Evolutionary conservation across 2,113 vertebrate genomes (phyloP), one percentile per base, ranked within the genome.

Genomic region (Verasper variegatus): DNA sequence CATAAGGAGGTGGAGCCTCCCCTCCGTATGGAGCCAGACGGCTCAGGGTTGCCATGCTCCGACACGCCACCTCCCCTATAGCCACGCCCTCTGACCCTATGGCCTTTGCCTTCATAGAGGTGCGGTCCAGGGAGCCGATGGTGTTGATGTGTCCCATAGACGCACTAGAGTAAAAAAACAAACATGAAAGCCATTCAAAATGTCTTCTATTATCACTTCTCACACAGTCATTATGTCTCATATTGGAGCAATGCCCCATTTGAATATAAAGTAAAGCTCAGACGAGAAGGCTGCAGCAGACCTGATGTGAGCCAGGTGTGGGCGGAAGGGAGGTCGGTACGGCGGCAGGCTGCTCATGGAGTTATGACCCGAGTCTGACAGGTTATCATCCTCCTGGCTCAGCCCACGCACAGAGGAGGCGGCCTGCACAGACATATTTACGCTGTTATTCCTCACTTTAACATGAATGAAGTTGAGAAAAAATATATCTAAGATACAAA

Each of bases 111-210:
- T 75, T 88, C 42, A 95, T 81, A 5, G 95, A 90, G 4, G 91
- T 92, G 60, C 96, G 95, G 72, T 98, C 97, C 92, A 97, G 88
- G 21, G 97, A 98, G 65, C 97, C 97, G 0, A 99, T 97, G 83
- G 97, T 97, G 88, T 98, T 97, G 83, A 98, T 96, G 88, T 99
- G 96, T 78, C 98, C 97, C 94, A 97, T 94, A 4, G 97, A 99
- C 71, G 97, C 97, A 0, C 97, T 93, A 8, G 2, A 17, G 14
- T n/a, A 18, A 31, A 49, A 8, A 60, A 74, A 42, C 1, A 56
- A 71, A 54, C 56, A 67, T 4, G 10, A 27, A 64, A 1, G 2
- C 17, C 1, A 58, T 63, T 42, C 66, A 63, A 69, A 13, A 69
- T 76, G 23, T 75, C 62, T 57, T 56, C 14, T 26, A 78, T 49